These are phyloP conservation scores for Epinotia ramella DNA, from an alignment of 2,888 invertebrate genomes.

Conservation along the genomic window DNA sequence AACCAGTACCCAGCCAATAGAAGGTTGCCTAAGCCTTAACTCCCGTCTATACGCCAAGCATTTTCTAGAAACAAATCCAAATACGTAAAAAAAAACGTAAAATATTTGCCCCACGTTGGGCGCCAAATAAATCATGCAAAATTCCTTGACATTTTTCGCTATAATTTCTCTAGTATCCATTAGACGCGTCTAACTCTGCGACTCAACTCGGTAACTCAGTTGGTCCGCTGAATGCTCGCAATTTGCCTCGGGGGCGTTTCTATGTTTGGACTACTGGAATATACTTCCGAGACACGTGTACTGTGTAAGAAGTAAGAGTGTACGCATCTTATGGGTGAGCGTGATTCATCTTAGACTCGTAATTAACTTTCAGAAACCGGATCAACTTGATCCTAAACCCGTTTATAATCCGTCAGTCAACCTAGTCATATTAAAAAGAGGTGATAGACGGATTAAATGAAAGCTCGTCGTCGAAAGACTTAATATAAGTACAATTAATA, in stretches of 20 bases:
- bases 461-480: too few species aligned
- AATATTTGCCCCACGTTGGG: slow-evolving; percentile 23
- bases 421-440: too few species aligned
- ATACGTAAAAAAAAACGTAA: too few species aligned
- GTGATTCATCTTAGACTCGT: background rate
- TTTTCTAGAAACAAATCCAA: background rate
- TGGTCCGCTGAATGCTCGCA: slow-evolving; percentile 71
- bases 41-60: background rate
- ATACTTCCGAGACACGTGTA: slow-evolving; percentile 16
- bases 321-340: too few species aligned
- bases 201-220: slow-evolving; percentile 64
- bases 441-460: too few species aligned
- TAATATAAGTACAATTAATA: too few species aligned
- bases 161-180: slow-evolving; percentile 32
- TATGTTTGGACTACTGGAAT: slow-evolving; percentile 33
- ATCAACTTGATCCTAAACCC: too few species aligned
- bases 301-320: background rate
- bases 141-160: slow-evolving; percentile 13
- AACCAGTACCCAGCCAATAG: too few species aligned
- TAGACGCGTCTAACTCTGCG: slow-evolving; percentile 39
- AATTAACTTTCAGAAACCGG: background rate
- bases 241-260: slow-evolving; percentile 58
- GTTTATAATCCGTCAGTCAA: too few species aligned
- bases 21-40: too few species aligned
- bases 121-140: slow-evolving; percentile 19